Evolutionary conservation across 2,888 invertebrate genomes (phyloP), one percentile per base, ranked within the genome.

Genomic region (Polymixis flavicincta): DNA sequence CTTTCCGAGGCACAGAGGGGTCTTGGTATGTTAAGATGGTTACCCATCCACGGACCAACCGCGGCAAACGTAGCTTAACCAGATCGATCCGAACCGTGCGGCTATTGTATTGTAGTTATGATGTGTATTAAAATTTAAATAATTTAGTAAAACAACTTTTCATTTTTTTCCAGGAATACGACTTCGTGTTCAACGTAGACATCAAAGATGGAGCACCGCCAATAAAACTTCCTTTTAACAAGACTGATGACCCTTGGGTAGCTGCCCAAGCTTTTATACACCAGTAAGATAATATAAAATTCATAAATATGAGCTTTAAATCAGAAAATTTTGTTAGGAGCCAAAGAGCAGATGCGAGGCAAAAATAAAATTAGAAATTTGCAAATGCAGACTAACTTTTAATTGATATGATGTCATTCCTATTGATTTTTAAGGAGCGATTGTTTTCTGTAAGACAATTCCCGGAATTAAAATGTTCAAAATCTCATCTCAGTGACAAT

Each of bases 171-270:
- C 90, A 96, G 96, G 98, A 98, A 90, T 99, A 99, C 91, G 99
- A 99, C 95, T 99, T 97, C 94, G 99, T 99, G 48, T 99, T 99
- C 93, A 98, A 97, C 84, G 99, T 99, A n/a, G 99, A 99, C 89
- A 98, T 99, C 73, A 98, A 99, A 90, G 99, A 99, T 90, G 98
- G 98, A 1, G 97, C 97, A 66, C 98, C 98, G 0, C 97, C 99
- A 0, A 96, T 99, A 28, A 99, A 99, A 92, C 96, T 99, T 83
- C 99, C 99, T 0, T 99, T 98, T 93, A 99, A 99, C 94, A 97
- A 97, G 78, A 97, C 97, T 32, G 98, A 99, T 86, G 99, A 99
- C 95, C 99, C 99, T 0, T 99, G 99, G 98, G 97, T 97, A 70
- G 98, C 98, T 0, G 99, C 99, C 0, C 99, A 99, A 92, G 96